A percentile compares a stretch with the other conserved stretches of the same genome.
phyloP scores from a whole-genome alignment of 2,113 vertebrate genomes.

The Poeciliopsis retropinna region DNA sequence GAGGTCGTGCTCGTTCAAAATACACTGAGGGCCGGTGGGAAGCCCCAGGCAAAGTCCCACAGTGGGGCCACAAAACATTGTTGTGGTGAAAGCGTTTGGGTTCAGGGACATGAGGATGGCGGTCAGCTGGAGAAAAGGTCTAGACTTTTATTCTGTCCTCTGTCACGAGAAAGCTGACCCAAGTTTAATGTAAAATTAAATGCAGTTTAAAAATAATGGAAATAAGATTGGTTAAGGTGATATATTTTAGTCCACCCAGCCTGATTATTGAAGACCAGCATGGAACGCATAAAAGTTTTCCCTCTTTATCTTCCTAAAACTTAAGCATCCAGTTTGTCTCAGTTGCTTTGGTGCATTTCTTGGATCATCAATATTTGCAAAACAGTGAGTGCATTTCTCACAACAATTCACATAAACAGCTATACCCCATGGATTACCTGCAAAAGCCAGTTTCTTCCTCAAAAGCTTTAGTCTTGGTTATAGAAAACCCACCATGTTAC shows the following conservation, averaged over 20 bases:
- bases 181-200: neutral
- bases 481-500: too few species aligned
- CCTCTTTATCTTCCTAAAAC: neutral
- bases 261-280: neutral
- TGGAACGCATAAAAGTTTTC: too few species aligned
- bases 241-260: neutral
- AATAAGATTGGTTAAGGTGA: neutral
- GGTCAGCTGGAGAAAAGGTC: slow-evolving; percentile 57
- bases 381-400: too few species aligned
- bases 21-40: slow-evolving; percentile 58
- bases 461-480: too few species aligned
- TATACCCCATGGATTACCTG: too few species aligned
- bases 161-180: neutral
- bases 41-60: slow-evolving; percentile 70
- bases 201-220: neutral
- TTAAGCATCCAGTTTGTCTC: neutral
- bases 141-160: slow-evolving; percentile 19
- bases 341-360: neutral
- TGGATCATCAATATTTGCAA: too few species aligned
- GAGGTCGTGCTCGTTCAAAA: slow-evolving; percentile 54
- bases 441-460: too few species aligned
- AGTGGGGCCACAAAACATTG: slow-evolving; percentile 60
- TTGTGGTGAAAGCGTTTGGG: slow-evolving; percentile 59
- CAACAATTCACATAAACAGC: too few species aligned
- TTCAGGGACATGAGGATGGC: slow-evolving; percentile 58